Evolutionary conservation across 2,888 invertebrate genomes (phyloP).

Genomic region (Autographa gamma): DNA sequence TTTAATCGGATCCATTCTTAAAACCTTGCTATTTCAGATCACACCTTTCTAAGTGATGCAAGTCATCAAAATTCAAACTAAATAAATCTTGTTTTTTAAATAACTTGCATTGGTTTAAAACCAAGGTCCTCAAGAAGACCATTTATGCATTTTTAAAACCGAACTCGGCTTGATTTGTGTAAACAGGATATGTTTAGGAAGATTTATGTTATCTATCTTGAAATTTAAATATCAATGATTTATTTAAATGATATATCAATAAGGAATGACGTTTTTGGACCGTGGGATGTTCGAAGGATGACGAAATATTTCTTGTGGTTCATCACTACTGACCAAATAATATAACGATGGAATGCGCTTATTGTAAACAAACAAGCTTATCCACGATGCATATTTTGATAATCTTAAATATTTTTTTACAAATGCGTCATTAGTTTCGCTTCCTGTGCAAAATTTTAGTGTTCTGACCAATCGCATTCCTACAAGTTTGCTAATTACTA

Average conservation of each 20-base stretch:
- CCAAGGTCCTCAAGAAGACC: constrained; percentile 26
- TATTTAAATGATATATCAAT: background rate
- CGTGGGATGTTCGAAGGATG: background rate
- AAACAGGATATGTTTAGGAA: background rate
- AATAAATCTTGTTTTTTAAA: constrained; percentile 42
- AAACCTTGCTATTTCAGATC: constrained; percentile 56
- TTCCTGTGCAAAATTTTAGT: background rate
- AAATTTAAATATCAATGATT: background rate
- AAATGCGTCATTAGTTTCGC: no score
- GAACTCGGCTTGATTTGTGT: background rate
- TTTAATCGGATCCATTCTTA: background rate
- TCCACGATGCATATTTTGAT: no score
- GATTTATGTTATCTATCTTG: background rate
- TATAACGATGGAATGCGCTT: no score
- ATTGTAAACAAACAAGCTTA: no score
- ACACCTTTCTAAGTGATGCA: constrained; percentile 56
- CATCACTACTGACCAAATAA: background rate
- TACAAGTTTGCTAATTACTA: background rate
- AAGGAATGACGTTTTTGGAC: background rate
- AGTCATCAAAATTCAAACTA: constrained; percentile 30
- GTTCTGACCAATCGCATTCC: no score
- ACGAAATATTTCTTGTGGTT: background rate
- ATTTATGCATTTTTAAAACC: constrained; percentile 15
- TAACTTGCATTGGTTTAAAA: constrained; percentile 8
- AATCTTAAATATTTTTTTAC: no score